These are phyloP conservation scores for Carpatolechia fugitivella DNA, from an alignment of 2,888 invertebrate genomes.

Conservation along the genomic window DNA sequence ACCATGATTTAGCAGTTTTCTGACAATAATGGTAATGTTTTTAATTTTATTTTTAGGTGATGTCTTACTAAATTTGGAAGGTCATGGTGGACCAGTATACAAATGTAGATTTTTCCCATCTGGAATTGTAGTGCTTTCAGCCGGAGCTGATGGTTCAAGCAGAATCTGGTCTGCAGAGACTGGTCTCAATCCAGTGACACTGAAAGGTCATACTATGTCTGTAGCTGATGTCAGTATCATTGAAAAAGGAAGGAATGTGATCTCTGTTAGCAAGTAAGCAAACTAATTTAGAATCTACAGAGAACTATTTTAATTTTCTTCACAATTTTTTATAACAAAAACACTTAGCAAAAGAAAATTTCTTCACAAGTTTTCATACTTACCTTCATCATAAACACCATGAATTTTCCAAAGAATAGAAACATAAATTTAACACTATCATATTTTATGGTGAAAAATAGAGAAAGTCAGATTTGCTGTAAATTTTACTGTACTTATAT, in stretches of 20 bases:
- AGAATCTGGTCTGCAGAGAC: slow-evolving; percentile 85
- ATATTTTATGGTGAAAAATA: no score
- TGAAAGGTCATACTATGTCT: slow-evolving; percentile 83
- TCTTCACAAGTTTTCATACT: no score
- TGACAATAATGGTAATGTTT: no score
- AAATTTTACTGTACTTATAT: no score
- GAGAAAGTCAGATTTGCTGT: no score
- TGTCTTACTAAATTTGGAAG: slow-evolving; percentile 70
- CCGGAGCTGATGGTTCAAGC: slow-evolving; percentile 83
- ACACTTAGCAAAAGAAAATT: no score
- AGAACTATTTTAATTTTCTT: neutral
- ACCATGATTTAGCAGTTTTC: no score
- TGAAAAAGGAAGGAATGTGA: slow-evolving; percentile 83
- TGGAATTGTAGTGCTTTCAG: slow-evolving; percentile 82
- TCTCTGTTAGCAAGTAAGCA: slow-evolving; percentile 82
- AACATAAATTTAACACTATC: no score
- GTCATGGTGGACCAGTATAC: slow-evolving; percentile 84
- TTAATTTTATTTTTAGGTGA: slow-evolving; percentile 49
- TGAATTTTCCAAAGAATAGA: no score
- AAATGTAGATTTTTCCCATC: slow-evolving; percentile 85
- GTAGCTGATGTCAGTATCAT: slow-evolving; percentile 81
- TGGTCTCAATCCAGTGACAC: slow-evolving; percentile 82
- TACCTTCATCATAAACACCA: no score
- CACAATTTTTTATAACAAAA: neutral
- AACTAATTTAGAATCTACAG: neutral